A percentile compares a stretch with the other conserved stretches of the same genome.
phyloP scores from a whole-genome alignment of 2,888 invertebrate genomes.

The Sipunculus nudus region DNA sequence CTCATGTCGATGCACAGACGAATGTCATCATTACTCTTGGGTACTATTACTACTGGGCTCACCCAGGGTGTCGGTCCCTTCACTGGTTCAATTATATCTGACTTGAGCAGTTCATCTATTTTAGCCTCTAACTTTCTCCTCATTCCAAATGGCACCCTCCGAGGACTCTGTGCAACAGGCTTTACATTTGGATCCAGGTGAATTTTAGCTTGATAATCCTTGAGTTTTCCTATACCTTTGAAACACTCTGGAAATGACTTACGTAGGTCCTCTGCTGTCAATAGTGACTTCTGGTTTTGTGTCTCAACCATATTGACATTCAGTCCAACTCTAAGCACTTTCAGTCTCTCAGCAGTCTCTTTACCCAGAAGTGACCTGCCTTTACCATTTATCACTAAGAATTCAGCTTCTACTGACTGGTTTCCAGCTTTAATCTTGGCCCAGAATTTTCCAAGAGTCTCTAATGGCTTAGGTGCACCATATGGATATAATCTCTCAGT shows the following conservation, averaged over 20 bases:
- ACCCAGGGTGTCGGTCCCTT: conserved; percentile 33
- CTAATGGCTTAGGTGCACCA: too few species aligned
- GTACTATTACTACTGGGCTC: conserved; percentile 27
- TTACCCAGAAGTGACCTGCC: too few species aligned
- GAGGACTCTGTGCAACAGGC: conserved; percentile 1
- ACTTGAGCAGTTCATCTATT: background rate
- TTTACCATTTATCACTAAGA: too few species aligned
- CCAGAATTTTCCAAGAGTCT: too few species aligned
- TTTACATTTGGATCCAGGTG: background rate
- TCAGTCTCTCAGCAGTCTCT: too few species aligned
- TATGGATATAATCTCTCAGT: too few species aligned
- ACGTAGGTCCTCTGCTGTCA: too few species aligned
- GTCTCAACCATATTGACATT: too few species aligned
- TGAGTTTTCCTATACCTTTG: conserved; percentile 8
- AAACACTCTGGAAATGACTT: conserved; percentile 2
- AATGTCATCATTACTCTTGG: conserved; percentile 32
- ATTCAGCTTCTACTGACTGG: too few species aligned
- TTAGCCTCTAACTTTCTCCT: background rate
- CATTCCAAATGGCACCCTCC: conserved; percentile 5
- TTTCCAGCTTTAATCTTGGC: too few species aligned
- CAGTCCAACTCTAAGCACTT: too few species aligned
- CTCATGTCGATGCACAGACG: conserved; percentile 43
- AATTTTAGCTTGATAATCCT: conserved; percentile 6
- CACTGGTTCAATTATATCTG: conserved; percentile 29
- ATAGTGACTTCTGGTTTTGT: too few species aligned